phyloP scores from a whole-genome alignment of 2,888 invertebrate species.

The Alentia gelatinosa region DNA sequence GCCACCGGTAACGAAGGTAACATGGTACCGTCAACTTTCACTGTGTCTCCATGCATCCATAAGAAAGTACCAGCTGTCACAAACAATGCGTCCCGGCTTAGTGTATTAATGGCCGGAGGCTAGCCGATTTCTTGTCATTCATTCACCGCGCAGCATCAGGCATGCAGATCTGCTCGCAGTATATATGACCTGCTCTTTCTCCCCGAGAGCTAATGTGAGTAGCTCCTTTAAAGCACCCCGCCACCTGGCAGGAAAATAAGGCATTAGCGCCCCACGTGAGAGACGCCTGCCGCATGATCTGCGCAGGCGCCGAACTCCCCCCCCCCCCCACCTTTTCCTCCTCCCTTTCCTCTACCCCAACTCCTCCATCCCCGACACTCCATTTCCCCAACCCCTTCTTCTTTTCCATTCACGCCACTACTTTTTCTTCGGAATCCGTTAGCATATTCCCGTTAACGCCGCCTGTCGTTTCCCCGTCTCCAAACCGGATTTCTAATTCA shows the following conservation, averaged over 20 bases:
- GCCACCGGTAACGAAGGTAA: neutral
- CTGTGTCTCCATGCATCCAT: neutral
- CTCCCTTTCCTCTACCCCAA: too few relatives aligned
- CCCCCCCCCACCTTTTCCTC: too few relatives aligned
- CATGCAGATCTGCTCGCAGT: too few relatives aligned
- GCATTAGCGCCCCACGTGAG: neutral
- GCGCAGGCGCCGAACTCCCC: neutral
- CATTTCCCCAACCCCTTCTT: too few relatives aligned
- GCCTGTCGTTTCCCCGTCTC: neutral
- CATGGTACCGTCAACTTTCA: neutral
- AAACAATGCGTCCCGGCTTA: too few relatives aligned
- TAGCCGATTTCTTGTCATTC: too few relatives aligned
- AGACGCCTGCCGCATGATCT: neutral
- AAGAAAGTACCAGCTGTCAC: too few relatives aligned
- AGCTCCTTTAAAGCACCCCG: neutral
- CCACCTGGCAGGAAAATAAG: neutral
- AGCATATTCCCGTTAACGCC: neutral
- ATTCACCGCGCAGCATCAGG: too few relatives aligned
- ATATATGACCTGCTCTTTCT: too few relatives aligned
- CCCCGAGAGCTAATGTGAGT: too few relatives aligned
- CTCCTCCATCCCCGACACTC: too few relatives aligned
- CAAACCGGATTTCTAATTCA: constrained; percentile 33
- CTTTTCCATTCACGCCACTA: neutral
- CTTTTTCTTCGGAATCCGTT: neutral
- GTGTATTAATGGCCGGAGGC: too few relatives aligned